Evolutionary conservation across 2,888 invertebrate genomes (phyloP).

Genomic region (Flabesymbios commensalis): DNA sequence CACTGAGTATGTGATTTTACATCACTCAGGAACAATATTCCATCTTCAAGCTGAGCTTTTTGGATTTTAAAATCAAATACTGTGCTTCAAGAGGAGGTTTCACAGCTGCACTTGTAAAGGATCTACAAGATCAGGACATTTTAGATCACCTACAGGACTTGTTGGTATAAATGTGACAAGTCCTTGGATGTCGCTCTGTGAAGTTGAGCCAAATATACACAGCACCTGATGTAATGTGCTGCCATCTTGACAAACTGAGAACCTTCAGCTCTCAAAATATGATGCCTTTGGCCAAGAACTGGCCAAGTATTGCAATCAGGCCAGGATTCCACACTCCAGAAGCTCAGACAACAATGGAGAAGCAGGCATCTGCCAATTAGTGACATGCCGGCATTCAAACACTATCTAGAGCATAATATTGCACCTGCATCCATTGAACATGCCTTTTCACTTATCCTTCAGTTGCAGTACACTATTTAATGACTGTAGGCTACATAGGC

Average conservation of each 20-base stretch:
- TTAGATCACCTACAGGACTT: conserved; percentile 8
- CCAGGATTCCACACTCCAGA: not conserved
- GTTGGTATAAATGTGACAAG: conserved; percentile 11
- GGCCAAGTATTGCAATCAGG: not conserved
- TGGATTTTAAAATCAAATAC: not conserved
- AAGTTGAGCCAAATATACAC: not conserved
- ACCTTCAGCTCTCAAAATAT: not conserved
- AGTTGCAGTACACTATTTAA: too few species aligned
- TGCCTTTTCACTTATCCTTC: too few species aligned
- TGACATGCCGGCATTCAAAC: too few species aligned
- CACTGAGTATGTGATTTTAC: not conserved
- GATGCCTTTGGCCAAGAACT: conserved; percentile 4
- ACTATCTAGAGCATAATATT: too few species aligned
- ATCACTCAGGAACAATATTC: conserved; percentile 3
- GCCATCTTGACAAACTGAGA: not conserved
- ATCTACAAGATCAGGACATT: not conserved
- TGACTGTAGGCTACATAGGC: too few species aligned
- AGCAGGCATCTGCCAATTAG: too few species aligned
- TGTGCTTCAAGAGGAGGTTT: not conserved
- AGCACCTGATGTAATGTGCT: not conserved
- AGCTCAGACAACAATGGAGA: too few species aligned
- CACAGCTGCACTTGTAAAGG: conserved; percentile 1
- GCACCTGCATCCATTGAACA: too few species aligned
- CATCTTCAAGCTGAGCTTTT: not conserved
- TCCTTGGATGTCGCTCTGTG: conserved; percentile 8